Evolutionary conservation across 30 jellyfish, hydroid and myxozoan species (phyloP), one percentile per base, ranked within the genome.

Genomic region (Phacellophora camtschatica): DNA sequence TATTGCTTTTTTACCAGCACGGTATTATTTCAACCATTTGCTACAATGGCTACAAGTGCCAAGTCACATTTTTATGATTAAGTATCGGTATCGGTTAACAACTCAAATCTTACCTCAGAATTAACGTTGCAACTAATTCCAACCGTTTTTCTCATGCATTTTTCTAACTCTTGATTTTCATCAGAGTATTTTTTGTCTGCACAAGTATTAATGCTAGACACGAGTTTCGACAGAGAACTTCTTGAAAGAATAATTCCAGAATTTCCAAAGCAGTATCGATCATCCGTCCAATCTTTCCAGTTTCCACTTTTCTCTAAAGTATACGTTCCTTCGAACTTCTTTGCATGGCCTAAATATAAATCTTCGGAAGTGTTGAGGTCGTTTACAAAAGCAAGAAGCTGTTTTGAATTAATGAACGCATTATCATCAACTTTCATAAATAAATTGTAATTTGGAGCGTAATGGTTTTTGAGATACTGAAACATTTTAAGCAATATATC

Each of bases 391-490:
- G 57, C 32, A 5, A 82, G 72, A 19, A 90, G 76, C 27, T 90
- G 72, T 1, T 83, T 77, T 1, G 96, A 53, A 75, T 85, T 80
- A 13, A 92, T 71, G 66, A 84, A 92, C 15, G 90, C 82, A 51
- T 92, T 54, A 69, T 92, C 98, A 33, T 81, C 80, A 18, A 80
- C 77, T 58, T 70, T 67, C 96, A 92, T 85, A 59, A 92, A 92
- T 79, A 96, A 66, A 55, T 81, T 78, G 53, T 92, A 92, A 69
- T 82, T 92, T 0, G 92, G 71, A 32, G 84, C 34, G 69, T 54
- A 85, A 46, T 90, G 98, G 70, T 92, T 96, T 67, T 73, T 92
- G 86, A 92, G 72, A 43, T 92, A 86, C 41, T 85, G 96, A 36
- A 85, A 55, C 90, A 92, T 74, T 37, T 91, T 74, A 27, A 66